Evolutionary conservation across 2,113 vertebrate species (phyloP).

Genomic region (Thunnus thynnus): DNA sequence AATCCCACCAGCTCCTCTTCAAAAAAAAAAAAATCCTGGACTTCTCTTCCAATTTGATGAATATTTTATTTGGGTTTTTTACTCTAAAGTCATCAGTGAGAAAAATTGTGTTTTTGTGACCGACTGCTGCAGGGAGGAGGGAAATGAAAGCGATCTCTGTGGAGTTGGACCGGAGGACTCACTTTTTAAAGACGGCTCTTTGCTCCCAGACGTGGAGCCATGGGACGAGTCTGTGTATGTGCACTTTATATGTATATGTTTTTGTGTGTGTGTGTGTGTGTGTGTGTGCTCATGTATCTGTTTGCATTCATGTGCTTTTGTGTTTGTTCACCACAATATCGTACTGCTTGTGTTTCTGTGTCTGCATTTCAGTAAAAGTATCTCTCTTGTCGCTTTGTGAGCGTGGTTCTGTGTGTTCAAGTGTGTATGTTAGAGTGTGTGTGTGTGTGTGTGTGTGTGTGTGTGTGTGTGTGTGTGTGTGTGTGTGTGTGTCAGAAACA

Average conservation of each 20-base stretch:
- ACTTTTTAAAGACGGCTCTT: conserved; percentile 55
- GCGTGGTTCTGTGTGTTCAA: conserved; percentile 5
- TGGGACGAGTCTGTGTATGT: conserved; percentile 42
- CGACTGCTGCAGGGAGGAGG: conserved; percentile 58
- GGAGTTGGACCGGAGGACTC: conserved; percentile 55
- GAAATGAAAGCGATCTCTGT: conserved; percentile 61
- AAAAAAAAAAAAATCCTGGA: conserved; percentile 38
- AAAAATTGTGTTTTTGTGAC: conserved; percentile 62
- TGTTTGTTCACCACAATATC: not conserved
- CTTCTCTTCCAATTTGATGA: conserved; percentile 65
- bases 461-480: not conserved
- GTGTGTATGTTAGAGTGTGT: not conserved
- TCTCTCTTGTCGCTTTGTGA: conserved; percentile 9
- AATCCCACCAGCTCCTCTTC: not conserved
- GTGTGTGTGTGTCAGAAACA: not conserved
- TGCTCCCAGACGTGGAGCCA: conserved; percentile 40
- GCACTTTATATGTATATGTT: conserved; percentile 37
- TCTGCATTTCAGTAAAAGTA: conserved; percentile 9
- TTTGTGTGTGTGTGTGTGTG: not conserved
- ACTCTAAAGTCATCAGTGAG: conserved; percentile 65
- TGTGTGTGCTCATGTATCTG: not conserved
- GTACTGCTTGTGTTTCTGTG: not conserved
- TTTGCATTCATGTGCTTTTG: conserved; percentile 11
- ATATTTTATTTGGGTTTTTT: conserved; percentile 73
- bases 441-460: conserved; percentile 17